phyloP scores from a whole-genome alignment of 2,113 vertebrate genomes.

The Scartelaos histophorus region DNA sequence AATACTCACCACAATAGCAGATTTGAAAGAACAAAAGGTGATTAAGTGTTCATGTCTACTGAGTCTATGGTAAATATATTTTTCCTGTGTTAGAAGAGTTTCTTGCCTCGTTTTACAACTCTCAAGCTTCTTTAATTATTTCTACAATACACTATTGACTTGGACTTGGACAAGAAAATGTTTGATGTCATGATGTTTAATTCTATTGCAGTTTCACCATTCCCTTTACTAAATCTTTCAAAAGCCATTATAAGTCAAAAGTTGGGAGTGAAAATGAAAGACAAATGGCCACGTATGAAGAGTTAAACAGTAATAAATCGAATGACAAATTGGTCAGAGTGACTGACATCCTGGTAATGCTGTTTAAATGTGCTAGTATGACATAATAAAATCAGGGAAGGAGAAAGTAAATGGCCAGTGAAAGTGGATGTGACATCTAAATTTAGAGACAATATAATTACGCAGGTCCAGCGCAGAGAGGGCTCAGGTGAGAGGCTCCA shows the following conservation, averaged over 20 bases:
- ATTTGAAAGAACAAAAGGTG: too few species aligned
- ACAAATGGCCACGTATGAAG: neutral
- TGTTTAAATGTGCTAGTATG: conserved; percentile 10
- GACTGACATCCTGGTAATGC: neutral
- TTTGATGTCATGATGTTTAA: neutral
- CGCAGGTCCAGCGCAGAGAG: neutral
- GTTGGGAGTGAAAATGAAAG: neutral
- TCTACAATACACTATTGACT: too few species aligned
- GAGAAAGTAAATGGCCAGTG: conserved; percentile 7
- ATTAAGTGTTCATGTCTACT: too few species aligned
- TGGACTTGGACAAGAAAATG: neutral
- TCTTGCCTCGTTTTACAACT: too few species aligned
- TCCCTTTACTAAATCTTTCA: neutral
- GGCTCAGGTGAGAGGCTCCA: conserved; percentile 12
- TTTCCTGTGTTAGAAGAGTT: too few species aligned
- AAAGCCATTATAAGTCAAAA: neutral
- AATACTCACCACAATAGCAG: too few species aligned
- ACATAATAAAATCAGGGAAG: conserved; percentile 10
- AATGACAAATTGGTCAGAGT: conserved; percentile 3
- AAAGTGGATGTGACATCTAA: conserved; percentile 12
- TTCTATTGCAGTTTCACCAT: neutral
- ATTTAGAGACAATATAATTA: conserved; percentile 12
- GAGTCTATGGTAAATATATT: too few species aligned
- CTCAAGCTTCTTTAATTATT: too few species aligned
- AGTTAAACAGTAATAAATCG: conserved; percentile 1